These are phyloP conservation scores for Thaleichthys pacificus DNA, from an alignment of 2,797 vertebrate species.

Conservation along the genomic window DNA sequence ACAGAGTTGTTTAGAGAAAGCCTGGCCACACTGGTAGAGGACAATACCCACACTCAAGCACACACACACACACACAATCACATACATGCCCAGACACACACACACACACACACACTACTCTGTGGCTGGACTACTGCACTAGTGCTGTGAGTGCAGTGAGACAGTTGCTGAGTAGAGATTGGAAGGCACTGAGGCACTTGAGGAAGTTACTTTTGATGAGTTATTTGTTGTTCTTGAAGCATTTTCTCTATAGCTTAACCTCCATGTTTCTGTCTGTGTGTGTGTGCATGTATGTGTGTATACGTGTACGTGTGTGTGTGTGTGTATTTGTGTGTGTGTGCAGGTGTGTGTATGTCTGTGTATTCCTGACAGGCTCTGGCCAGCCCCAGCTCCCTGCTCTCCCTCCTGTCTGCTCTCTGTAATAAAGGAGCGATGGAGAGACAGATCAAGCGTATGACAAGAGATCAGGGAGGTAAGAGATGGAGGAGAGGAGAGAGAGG, in stretches of 20 bases:
- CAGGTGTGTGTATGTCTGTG: conserved; percentile 1
- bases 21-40: not conserved
- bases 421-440: conserved; percentile 11
- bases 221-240: no score
- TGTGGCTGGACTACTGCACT: not conserved
- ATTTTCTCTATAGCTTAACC: no score
- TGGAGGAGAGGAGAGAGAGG: conserved; percentile 1
- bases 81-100: not conserved
- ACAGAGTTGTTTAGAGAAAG: conserved; percentile 12
- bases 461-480: conserved; percentile 7
- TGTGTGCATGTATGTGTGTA: not conserved
- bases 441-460: conserved; percentile 2
- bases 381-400: not conserved
- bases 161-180: no score
- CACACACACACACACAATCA: not conserved
- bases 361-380: not conserved
- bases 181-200: no score
- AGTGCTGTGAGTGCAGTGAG: no score
- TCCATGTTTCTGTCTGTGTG: not conserved
- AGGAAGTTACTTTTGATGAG: no score
- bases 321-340: no score
- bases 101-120: no score
- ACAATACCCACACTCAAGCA: conserved; percentile 5
- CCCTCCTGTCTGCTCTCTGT: not conserved
- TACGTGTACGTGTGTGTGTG: no score